Evolutionary conservation across 2,113 vertebrate genomes (phyloP), one percentile per base, ranked within the genome.

Genomic region (Nibea coibor): DNA sequence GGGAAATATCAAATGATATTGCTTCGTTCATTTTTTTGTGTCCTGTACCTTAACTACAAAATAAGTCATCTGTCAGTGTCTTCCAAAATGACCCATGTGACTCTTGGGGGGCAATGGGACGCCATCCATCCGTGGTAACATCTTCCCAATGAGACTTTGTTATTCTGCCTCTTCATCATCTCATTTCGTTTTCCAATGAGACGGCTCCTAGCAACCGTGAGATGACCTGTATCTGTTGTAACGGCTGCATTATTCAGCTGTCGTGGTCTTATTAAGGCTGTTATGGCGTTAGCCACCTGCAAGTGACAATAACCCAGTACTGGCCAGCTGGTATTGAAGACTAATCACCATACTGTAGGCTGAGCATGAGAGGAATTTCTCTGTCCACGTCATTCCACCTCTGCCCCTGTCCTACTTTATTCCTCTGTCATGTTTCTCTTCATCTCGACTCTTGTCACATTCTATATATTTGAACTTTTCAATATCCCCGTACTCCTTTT

Each of bases 401-500:
- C 14, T 26, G 5, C 20, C 45, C 4, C 17, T 45, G 9, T 42
- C 16, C 35, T n/a, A 26, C 19, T 26, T 50, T n/a, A 53, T 57
- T 43, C 16, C 63, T 22, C 50, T 72, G 50, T 48, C 39, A 48
- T 51, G 65, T 71, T 58, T 31, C 43, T 57, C 26, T 57, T 75
- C 42, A 70, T 63, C 39, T 48, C 53, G 10, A 47, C 19, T 22
- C 56, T 51, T 14, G 74, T 61, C 67, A 59, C 47, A 78, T 63
- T 54, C 43, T 11, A 48, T 42, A 43, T 62, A 24, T 67, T 56
- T 48, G 7, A 77, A 57, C 19, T 66, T 68, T 50, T 83, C 26
- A 77, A 65, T 81, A 47, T 75, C 81, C 69, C 35, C 58, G 39
- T 26, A 48, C 35, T 15, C 20, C 10, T 42, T 65, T 43, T 75